Evolutionary conservation across 2,797 vertebrate species (phyloP).

Genomic region (Alfaro cultratus): DNA sequence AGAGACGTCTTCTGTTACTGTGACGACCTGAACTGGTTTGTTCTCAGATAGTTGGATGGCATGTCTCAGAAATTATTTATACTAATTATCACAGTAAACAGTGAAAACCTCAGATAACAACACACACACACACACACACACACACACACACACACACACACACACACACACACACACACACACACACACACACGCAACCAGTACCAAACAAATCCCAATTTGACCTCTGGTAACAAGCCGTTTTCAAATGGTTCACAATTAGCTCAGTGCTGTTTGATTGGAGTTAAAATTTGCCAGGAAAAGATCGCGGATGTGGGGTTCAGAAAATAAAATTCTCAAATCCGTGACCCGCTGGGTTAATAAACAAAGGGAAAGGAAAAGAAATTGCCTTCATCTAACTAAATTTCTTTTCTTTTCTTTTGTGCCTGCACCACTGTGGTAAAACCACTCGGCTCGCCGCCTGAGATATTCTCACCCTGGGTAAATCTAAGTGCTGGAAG

Average conservation of each 20-base stretch:
- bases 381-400: constrained; percentile 28
- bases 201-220: neutral
- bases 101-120: neutral
- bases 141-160: neutral
- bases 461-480: constrained; percentile 5
- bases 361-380: constrained; percentile 31
- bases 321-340: constrained; percentile 37
- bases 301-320: constrained; percentile 19
- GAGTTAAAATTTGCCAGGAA: constrained; percentile 26
- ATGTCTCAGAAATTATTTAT: neutral
- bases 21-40: neutral
- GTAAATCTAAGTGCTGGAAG: constrained; percentile 19
- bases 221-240: neutral
- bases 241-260: constrained; percentile 46
- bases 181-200: neutral
- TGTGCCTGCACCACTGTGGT: constrained; percentile 40
- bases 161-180: neutral
- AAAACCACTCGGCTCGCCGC: constrained; percentile 16
- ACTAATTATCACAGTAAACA: neutral
- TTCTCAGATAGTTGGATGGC: neutral
- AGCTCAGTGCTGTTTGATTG: constrained; percentile 43
- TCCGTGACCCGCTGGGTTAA: constrained; percentile 54
- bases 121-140: neutral
- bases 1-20: neutral
- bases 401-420: neutral